phyloP scores from a whole-genome alignment of 2,797 vertebrate species.

The Pangasius djambal region DNA sequence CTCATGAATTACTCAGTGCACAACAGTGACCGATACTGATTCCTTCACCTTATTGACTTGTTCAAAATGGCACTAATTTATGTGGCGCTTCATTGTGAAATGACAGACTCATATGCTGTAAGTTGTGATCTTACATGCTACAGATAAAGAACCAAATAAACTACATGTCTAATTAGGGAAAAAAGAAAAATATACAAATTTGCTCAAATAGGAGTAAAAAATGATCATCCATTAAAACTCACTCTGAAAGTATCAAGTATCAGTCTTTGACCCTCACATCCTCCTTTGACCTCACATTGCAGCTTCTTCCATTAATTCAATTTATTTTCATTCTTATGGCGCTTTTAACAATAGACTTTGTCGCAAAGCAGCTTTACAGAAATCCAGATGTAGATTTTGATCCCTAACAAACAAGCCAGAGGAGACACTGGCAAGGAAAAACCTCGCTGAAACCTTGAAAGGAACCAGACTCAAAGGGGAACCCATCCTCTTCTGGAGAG shows the following conservation, averaged over 20 bases:
- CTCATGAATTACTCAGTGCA: neutral
- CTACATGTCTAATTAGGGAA: neutral
- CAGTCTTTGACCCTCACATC: constrained; percentile 9
- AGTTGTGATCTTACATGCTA: neutral
- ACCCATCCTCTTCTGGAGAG: neutral
- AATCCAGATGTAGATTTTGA: neutral
- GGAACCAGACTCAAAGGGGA: neutral
- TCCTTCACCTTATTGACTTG: neutral
- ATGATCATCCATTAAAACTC: neutral
- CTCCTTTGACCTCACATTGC: no score
- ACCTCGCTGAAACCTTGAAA: neutral
- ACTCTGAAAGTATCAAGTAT: neutral
- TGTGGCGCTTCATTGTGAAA: neutral
- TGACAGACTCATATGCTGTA: neutral
- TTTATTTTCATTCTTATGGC: neutral
- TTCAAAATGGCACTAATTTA: neutral
- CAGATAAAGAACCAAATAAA: neutral
- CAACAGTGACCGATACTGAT: neutral
- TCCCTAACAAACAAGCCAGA: neutral
- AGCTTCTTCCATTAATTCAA: neutral
- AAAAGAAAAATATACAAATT: neutral
- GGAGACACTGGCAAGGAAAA: neutral
- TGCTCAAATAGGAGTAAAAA: neutral
- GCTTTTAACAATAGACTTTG: neutral
- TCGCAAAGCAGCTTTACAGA: neutral